Evolutionary conservation across 2,113 vertebrate species (phyloP).

Genomic region (Lota lota): DNA sequence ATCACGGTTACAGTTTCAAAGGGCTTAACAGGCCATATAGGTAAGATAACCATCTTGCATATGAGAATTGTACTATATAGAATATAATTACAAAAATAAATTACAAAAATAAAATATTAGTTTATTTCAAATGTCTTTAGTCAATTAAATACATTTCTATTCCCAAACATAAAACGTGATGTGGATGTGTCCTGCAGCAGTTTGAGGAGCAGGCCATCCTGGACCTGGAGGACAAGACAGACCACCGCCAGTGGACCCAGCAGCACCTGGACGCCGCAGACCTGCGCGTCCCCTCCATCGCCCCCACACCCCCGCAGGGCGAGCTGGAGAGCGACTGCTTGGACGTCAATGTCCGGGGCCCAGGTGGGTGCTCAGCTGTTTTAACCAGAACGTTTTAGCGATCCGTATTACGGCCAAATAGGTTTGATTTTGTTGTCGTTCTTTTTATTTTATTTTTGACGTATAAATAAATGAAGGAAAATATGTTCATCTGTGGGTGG

Average conservation of each 20-base stretch:
- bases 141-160: not conserved
- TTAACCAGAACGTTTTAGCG: too few species aligned
- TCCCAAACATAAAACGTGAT: not conserved
- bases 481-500: too few species aligned
- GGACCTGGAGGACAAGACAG: constrained; percentile 83
- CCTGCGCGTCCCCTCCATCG: constrained; percentile 88
- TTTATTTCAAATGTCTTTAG: not conserved
- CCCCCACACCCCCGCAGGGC: constrained; percentile 93
- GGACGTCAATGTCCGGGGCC: constrained; percentile 95
- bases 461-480: too few species aligned
- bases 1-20: too few species aligned
- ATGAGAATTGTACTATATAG: not conserved
- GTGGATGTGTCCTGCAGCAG: constrained; percentile 55
- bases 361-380: constrained; percentile 71
- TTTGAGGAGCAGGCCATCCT: constrained; percentile 88
- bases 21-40: too few species aligned
- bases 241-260: constrained; percentile 96
- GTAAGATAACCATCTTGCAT: not conserved
- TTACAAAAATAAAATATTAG: not conserved
- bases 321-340: constrained; percentile 92
- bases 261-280: constrained; percentile 97
- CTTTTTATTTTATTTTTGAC: too few species aligned
- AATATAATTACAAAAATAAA: too few species aligned
- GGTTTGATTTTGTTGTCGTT: too few species aligned
- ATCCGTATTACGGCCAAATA: too few species aligned